A percentile compares a stretch with the other conserved stretches of the same genome.
Conservation (phyloP, 92 coral and sea anemone species). For the Siderastrea radians region DNA sequence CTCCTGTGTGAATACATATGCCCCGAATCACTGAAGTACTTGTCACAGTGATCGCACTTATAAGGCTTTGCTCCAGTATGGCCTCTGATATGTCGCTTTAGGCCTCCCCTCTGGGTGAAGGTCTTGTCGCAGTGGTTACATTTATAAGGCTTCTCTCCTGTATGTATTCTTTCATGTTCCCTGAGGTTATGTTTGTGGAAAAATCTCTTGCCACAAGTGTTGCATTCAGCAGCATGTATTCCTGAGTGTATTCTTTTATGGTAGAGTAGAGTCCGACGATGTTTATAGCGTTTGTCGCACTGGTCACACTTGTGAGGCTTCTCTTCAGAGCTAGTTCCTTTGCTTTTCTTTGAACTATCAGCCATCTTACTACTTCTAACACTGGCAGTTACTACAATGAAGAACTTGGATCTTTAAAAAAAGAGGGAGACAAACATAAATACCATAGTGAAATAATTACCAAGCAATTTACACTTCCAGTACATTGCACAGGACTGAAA, state of each 20-base stretch:
- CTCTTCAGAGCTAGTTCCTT: neutral
- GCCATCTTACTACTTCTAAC: neutral
- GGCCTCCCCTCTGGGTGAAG: neutral
- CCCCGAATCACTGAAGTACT: neutral
- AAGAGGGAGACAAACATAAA: too few species aligned
- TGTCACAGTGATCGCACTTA: neutral
- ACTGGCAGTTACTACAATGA: too few species aligned
- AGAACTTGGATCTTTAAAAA: too few species aligned
- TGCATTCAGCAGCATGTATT: neutral
- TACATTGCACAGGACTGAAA: too few species aligned
- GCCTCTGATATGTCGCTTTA: neutral
- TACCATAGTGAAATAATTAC: too few species aligned
- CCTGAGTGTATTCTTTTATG: neutral
- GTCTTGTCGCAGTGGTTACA: conserved; percentile 6
- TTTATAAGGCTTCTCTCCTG: neutral
- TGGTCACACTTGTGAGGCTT: neutral
- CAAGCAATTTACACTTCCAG: too few species aligned
- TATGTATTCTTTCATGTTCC: neutral
- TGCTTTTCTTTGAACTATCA: neutral
- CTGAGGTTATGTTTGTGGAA: neutral
- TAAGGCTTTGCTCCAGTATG: conserved; percentile 9
- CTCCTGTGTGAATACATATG: neutral
- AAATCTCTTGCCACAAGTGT: neutral
- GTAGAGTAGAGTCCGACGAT: neutral
- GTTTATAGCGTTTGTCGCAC: neutral